A percentile compares a stretch with the other conserved stretches of the same genome.
phyloP scores from a whole-genome alignment of 2,888 invertebrate genomes.

The Prosopocoilus inquinatus region DNA sequence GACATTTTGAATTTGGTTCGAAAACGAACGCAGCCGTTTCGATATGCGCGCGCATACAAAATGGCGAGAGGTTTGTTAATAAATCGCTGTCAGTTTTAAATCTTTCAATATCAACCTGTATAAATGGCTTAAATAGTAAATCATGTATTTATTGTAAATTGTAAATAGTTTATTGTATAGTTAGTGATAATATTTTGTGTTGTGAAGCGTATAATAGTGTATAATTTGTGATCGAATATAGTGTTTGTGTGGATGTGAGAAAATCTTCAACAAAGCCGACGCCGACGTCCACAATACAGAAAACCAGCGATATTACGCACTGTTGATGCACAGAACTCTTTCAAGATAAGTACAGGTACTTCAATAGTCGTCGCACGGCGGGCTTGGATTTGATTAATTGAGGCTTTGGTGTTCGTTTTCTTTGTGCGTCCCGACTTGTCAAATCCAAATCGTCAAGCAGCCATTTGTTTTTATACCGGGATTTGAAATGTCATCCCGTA shows the following conservation, averaged over 20 bases:
- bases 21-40: slow-evolving; percentile 23
- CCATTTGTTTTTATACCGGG: slow-evolving; percentile 54
- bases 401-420: slow-evolving; percentile 46
- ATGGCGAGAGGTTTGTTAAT: slow-evolving; percentile 50
- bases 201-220: slow-evolving; percentile 51
- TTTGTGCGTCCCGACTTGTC: slow-evolving; percentile 54
- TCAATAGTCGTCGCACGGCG: slow-evolving; percentile 13
- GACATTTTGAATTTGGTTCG: slow-evolving; percentile 24
- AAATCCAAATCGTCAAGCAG: slow-evolving; percentile 58
- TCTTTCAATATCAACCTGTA: slow-evolving; percentile 63
- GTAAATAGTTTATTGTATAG: slow-evolving; percentile 73
- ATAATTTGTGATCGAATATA: slow-evolving; percentile 56
- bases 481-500: slow-evolving; percentile 49
- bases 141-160: slow-evolving; percentile 67
- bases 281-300: slow-evolving; percentile 58
- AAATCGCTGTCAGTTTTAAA: slow-evolving; percentile 51
- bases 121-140: slow-evolving; percentile 66
- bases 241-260: slow-evolving; percentile 62
- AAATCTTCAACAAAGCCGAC: slow-evolving; percentile 58
- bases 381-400: slow-evolving; percentile 12
- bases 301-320: slow-evolving; percentile 51
- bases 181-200: slow-evolving; percentile 68
- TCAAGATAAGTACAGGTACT: slow-evolving; percentile 44
- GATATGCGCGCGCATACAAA: slow-evolving; percentile 43
- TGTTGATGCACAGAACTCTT: slow-evolving; percentile 43